Percentiles rank a stretch among this genome's conserved stretches.
Conservation (phyloP, 2,113 vertebrate species). For the Sorex fumeus region DNA sequence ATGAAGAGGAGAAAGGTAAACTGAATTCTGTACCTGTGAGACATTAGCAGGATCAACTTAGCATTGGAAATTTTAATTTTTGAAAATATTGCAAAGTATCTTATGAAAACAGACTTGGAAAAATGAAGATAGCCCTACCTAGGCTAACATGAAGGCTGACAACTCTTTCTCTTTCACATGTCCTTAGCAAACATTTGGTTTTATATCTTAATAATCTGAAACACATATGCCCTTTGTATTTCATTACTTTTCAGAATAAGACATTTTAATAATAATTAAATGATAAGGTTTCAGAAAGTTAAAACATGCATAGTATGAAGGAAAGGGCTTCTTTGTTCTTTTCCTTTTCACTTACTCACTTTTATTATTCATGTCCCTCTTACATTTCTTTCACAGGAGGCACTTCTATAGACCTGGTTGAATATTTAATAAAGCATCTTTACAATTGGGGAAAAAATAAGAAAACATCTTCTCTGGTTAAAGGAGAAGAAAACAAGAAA, state of each 20-base stretch:
- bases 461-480: conserved; percentile 29
- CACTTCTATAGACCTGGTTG: not conserved
- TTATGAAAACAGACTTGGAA: conserved; percentile 33
- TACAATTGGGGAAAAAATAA: conserved; percentile 33
- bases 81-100: conserved; percentile 42
- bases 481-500: not conserved
- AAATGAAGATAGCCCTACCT: not conserved
- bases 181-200: not conserved
- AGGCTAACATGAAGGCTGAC: not conserved
- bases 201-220: conserved; percentile 42
- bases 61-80: not conserved
- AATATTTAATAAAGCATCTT: conserved; percentile 47
- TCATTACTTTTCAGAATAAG: conserved; percentile 42
- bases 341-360: not conserved
- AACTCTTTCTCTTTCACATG: not conserved
- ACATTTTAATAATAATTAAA: conserved; percentile 61
- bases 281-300: conserved; percentile 29
- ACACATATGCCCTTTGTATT: not conserved
- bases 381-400: not conserved
- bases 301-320: conserved; percentile 16
- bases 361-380: conserved; percentile 44
- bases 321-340: conserved; percentile 46
- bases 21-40: not conserved
- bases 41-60: not conserved
- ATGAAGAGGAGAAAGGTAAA: not conserved